Evolutionary conservation across 2,113 vertebrate genomes (phyloP), one percentile per base, ranked within the genome.

Genomic region (Eidolon helvum): DNA sequence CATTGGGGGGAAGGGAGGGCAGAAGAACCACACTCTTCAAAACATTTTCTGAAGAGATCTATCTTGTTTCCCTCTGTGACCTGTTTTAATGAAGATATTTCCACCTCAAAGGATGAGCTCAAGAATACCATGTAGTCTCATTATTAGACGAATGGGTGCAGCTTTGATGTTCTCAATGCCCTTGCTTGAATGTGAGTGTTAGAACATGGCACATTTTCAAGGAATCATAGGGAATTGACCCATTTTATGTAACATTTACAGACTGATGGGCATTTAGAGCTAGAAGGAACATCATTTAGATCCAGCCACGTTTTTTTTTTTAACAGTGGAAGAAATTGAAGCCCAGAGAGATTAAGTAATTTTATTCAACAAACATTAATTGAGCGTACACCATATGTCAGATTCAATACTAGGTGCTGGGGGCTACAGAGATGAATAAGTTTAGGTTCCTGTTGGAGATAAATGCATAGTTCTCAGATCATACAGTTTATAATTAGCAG

Each of bases 341-440:
- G 79, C 91, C 93, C 95, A 72, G 84, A 91, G 97, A 97, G 91
- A 97, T 85, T 95, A 92, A 94, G 75, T 97, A 84, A 98, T 96
- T 97, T 95, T 90, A 97, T 96, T 98, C 95, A 91, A 72, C 86
- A 98, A 94, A 96, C 78, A 96, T 96, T 96, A 96, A 95, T 91
- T 98, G 97, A 97, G 53, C 7, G 2, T 95, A 78, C 65, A 83
- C 89, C 96, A 90, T 97, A 91, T 98, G 93, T 96, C 94, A 95
- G 74, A 80, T 24, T 72, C 50, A 96, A 11, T 59, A 59, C 30
- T 92, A 75, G 91, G 65, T 97, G 96, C 96, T 91, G 26, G 86
- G 50, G 97, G 96, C 96, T 94, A 94, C 82, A 95, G 80, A 94
- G 95, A 94, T 96, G 95, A 98, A 21, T 93, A 87, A 59, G 38